Evolutionary conservation across 2,797 vertebrate species (phyloP).

Genomic region (Tapera naevia): DNA sequence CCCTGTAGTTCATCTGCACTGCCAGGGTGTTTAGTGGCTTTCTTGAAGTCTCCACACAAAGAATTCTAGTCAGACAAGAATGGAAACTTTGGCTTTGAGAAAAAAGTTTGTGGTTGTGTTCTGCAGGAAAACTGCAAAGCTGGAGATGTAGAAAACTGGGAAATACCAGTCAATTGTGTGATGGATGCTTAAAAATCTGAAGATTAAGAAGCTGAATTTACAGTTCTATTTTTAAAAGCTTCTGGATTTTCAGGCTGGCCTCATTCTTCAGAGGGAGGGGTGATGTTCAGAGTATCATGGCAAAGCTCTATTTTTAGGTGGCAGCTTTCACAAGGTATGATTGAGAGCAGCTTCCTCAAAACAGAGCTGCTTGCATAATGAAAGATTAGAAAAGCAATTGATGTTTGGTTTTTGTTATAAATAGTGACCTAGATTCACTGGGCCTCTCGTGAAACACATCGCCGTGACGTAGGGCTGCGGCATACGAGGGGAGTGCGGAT

Average conservation of each 20-base stretch:
- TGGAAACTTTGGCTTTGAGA: neutral
- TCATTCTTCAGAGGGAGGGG: accelerated
- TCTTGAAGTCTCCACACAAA: neutral
- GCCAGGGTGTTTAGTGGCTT: accelerated
- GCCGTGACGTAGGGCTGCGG: accelerated
- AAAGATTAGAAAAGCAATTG: accelerated
- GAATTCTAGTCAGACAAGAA: neutral
- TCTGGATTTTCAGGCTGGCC: neutral
- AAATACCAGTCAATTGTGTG: neutral
- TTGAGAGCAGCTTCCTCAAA: neutral
- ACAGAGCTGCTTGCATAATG: accelerated
- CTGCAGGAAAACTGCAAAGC: neutral
- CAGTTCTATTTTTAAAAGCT: neutral
- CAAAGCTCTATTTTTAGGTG: accelerated
- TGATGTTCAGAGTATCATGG: accelerated
- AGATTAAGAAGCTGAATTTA: neutral
- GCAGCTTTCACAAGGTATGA: neutral
- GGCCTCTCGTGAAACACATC: neutral
- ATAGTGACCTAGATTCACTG: neutral
- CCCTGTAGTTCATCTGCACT: neutral
- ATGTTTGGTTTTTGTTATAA: neutral
- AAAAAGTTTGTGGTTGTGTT: accelerated
- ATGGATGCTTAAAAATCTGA: neutral
- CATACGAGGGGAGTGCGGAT: neutral
- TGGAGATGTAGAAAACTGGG: neutral